Percentiles rank a stretch among this genome's conserved stretches.
These are phyloP conservation scores for Idaea straminata DNA, from an alignment of 2,888 invertebrate genomes.

Conservation along the genomic window DNA sequence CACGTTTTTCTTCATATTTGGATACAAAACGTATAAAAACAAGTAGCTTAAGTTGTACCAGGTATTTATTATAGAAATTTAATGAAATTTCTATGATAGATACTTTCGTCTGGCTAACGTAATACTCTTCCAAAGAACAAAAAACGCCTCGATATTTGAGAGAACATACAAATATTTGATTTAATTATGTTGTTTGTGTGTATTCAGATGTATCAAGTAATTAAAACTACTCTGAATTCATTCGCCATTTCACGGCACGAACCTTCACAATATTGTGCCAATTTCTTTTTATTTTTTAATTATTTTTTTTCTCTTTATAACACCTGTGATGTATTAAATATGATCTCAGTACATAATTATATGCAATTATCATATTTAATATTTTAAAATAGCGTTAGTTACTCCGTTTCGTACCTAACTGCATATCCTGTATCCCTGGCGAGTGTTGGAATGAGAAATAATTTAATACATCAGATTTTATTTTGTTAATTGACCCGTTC, in stretches of 20 bases:
- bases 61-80: background rate
- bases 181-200: slow-evolving; percentile 60
- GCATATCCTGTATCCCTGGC: slow-evolving; percentile 54
- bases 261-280: slow-evolving; percentile 22
- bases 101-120: background rate
- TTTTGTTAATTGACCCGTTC: slow-evolving; percentile 33
- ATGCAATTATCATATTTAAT: slow-evolving; percentile 76
- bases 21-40: background rate
- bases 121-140: slow-evolving; percentile 12
- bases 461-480: slow-evolving; percentile 75
- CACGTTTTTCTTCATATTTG: slow-evolving; percentile 10
- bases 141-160: slow-evolving; percentile 41
- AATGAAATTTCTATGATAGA: background rate
- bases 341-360: slow-evolving; percentile 82
- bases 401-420: slow-evolving; percentile 39
- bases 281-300: slow-evolving; percentile 44
- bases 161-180: slow-evolving; percentile 54
- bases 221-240: slow-evolving; percentile 19
- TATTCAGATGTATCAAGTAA: slow-evolving; percentile 45
- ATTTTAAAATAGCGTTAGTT: slow-evolving; percentile 61
- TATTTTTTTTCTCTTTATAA: slow-evolving; percentile 70
- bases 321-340: slow-evolving; percentile 85
- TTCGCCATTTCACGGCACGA: slow-evolving; percentile 10
- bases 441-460: slow-evolving; percentile 61
- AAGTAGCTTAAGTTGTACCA: background rate